Conservation (phyloP, 92 coral and sea anemone species). For the Ricordea florida region DNA sequence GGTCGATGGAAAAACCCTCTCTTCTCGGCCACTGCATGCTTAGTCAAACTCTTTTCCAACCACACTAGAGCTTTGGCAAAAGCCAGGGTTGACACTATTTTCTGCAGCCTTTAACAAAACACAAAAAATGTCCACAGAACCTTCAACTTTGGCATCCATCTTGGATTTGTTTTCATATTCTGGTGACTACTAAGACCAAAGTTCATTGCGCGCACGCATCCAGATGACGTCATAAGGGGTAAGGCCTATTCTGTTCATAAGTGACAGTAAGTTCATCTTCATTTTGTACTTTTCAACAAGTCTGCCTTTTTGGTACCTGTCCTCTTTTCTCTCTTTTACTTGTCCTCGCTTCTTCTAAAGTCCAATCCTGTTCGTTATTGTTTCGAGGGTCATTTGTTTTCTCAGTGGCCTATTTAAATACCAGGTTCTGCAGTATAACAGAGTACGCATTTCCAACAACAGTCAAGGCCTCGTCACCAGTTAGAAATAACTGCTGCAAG, state of each 20-base stretch:
- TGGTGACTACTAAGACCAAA: no score
- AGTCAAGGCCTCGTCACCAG: conserved; percentile 23
- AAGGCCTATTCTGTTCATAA: conserved; percentile 37
- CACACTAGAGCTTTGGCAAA: no score
- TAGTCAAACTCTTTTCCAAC: no score
- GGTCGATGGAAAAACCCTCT: no score
- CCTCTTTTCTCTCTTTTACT: conserved; percentile 23
- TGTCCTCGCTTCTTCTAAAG: conserved; percentile 19
- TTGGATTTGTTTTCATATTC: no score
- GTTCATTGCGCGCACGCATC: no score
- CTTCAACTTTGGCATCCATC: no score
- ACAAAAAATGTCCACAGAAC: no score
- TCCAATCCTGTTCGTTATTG: conserved; percentile 18
- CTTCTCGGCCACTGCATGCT: no score
- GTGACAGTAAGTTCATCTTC: conserved; percentile 20
- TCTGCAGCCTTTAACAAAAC: no score
- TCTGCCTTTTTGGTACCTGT: conserved; percentile 31
- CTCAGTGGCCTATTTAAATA: conserved; percentile 5
- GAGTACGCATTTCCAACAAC: conserved; percentile 24
- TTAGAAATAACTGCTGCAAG: conserved; percentile 40
- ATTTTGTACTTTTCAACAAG: conserved; percentile 9
- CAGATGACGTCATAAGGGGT: no score
- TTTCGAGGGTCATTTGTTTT: conserved; percentile 31
- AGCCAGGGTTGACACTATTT: no score
- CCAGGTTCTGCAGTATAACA: conserved; percentile 7